These are phyloP conservation scores for Pelagia noctiluca DNA, from an alignment of 30 jellyfish, hydroid and myxozoan species.

Conservation along the genomic window DNA sequence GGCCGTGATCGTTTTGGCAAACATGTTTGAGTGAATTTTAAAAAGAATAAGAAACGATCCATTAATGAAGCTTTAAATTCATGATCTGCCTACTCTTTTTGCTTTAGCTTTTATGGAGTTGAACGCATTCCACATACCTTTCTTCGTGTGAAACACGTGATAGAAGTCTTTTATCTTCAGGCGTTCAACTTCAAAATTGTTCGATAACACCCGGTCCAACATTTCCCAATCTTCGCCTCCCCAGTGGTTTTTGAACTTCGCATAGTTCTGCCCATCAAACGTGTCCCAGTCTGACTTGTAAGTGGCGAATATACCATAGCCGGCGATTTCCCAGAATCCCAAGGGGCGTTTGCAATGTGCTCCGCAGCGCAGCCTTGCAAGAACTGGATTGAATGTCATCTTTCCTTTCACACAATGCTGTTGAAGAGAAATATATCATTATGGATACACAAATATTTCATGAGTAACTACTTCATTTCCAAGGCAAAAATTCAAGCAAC, in stretches of 20 bases:
- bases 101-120: background rate
- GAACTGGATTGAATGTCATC: conserved; percentile 85
- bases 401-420: conserved; percentile 90
- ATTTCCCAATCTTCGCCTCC: conserved; percentile 99
- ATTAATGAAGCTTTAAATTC: background rate
- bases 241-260: conserved; percentile 77
- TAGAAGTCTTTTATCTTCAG: conserved; percentile 71
- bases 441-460: too few species aligned
- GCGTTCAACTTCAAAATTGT: conserved; percentile 91
- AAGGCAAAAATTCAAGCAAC: too few species aligned
- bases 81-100: background rate
- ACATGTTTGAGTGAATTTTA: too few species aligned
- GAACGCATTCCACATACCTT: conserved; percentile 86
- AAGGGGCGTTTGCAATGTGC: conserved; percentile 73
- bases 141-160: conserved; percentile 89
- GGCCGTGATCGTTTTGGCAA: too few species aligned
- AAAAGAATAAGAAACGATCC: too few species aligned
- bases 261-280: conserved; percentile 89
- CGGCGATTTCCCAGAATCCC: conserved; percentile 93
- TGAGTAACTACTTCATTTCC: too few species aligned
- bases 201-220: conserved; percentile 79
- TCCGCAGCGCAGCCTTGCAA: conserved; percentile 89
- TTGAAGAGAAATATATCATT: background rate
- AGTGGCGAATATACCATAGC: conserved; percentile 91
- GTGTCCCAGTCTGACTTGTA: conserved; percentile 92